A percentile compares a stretch with the other conserved stretches of the same genome.
phyloP scores from a whole-genome alignment of 1,140 invertebrate genomes.

The Drosophila murphyi region DNA sequence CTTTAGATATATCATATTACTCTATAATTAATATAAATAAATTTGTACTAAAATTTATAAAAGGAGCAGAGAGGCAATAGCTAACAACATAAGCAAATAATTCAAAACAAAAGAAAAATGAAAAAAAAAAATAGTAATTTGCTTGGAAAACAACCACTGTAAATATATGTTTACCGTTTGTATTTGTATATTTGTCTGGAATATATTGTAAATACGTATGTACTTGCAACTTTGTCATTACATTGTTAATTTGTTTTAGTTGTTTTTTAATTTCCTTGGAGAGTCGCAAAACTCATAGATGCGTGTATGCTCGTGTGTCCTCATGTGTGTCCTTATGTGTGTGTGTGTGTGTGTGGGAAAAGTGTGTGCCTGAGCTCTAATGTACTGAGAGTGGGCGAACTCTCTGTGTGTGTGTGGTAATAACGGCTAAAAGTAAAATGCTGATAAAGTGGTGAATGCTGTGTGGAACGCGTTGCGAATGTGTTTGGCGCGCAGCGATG shows the following conservation, averaged over 20 bases:
- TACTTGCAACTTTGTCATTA: conserved; percentile 76
- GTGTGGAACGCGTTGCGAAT: conserved; percentile 57
- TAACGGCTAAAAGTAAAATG: conserved; percentile 81
- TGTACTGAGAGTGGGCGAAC: conserved; percentile 58
- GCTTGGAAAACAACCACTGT: too few species aligned
- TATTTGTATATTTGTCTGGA: neutral
- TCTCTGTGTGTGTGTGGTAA: conserved; percentile 42
- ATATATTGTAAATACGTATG: conserved; percentile 1
- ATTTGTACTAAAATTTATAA: too few species aligned
- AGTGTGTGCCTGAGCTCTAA: conserved; percentile 47
- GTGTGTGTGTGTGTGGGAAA: conserved; percentile 9
- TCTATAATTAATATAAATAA: too few species aligned
- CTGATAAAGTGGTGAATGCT: conserved; percentile 81
- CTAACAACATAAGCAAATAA: too few species aligned
- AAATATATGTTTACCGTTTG: neutral
- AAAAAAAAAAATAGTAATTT: too few species aligned
- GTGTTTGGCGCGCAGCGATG: conserved; percentile 64
- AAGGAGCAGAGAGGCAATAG: too few species aligned
- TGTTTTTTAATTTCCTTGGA: conserved; percentile 83
- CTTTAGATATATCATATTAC: too few species aligned
- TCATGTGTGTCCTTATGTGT: conserved; percentile 3
- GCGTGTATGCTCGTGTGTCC: conserved; percentile 34
- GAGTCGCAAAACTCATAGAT: conserved; percentile 75
- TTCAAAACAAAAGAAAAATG: too few species aligned
- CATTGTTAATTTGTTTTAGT: conserved; percentile 83